phyloP scores from a whole-genome alignment of 2,113 vertebrate species.

The Rhizomys pruinosus region DNA sequence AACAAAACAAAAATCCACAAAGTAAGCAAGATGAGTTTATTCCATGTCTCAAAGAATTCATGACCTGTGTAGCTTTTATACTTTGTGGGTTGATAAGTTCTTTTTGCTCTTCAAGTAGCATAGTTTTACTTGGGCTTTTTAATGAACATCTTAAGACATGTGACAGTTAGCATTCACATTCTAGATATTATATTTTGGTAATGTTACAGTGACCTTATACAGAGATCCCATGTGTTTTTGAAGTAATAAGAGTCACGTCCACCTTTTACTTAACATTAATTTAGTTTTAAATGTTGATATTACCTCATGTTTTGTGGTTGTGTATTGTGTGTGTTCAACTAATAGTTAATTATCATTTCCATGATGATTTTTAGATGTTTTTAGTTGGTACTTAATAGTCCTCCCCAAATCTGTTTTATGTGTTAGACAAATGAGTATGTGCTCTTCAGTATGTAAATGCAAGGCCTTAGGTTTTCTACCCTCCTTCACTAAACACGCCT shows the following conservation, averaged over 20 bases:
- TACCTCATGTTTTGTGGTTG: neutral
- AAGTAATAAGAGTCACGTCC: neutral
- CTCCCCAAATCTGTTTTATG: neutral
- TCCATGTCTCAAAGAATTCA: neutral
- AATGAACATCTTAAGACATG: neutral
- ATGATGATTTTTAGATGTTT: neutral
- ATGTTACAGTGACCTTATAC: neutral
- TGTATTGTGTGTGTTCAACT: neutral
- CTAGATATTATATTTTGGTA: neutral
- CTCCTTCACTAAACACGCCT: rapidly evolving
- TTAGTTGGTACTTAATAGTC: neutral
- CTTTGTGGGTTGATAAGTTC: neutral
- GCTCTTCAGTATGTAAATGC: neutral
- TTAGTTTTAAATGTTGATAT: neutral
- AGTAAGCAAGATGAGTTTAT: neutral
- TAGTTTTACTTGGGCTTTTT: neutral
- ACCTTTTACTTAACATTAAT: neutral
- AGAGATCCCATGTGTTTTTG: neutral
- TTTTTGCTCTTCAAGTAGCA: neutral
- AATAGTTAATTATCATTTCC: neutral
- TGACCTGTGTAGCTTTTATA: neutral
- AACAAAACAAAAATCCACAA: too few species aligned
- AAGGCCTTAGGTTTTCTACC: neutral
- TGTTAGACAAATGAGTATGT: rapidly evolving
- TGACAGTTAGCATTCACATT: neutral